Base-by-base conservation (phyloP, 2,888 invertebrate genomes). In the Piscicola geometra region DNA sequence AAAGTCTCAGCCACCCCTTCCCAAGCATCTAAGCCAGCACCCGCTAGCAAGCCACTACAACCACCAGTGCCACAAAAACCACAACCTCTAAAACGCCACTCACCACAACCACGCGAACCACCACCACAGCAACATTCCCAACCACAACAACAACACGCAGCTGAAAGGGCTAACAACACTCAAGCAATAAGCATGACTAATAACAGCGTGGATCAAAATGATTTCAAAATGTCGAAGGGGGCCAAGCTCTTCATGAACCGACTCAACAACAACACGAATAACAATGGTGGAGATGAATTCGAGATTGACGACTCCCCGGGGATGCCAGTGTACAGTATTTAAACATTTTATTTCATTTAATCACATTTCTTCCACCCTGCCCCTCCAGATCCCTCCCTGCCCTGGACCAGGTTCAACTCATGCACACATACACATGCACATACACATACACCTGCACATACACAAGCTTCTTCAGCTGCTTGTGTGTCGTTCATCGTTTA, bases 371-470 rank as follows among this genome's bases (percentile, higher is more conserved):
- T 56, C n/a, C 25, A 56, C 9, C 21, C 25, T 25, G 3, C 21
- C n/a, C n/a, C n/a, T 21, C 3, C 60, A 56, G 60, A 56, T 56
- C 25, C 9, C n/a, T 56, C 60, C 3, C 25, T 56, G 60, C 60
- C 60, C 9, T 56, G 60, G 60, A 56, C 60, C n/a, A 56, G 60
- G 60, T 56, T 56, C n/a, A n/a, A n/a, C n/a, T n/a, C n/a, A n/a
- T n/a, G n/a, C n/a, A n/a, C n/a, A n/a, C n/a, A n/a, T n/a, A n/a
- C n/a, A n/a, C n/a, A n/a, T n/a, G n/a, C n/a, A n/a, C n/a, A n/a
- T n/a, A n/a, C n/a, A n/a, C n/a, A n/a, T n/a, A n/a, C n/a, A n/a
- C n/a, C n/a, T n/a, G n/a, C n/a, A n/a, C n/a, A n/a, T n/a, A n/a
- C n/a, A n/a, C n/a, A n/a, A n/a, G n/a, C n/a, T n/a, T n/a, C n/a